Conservation (phyloP, 2,797 vertebrate genomes). For the Chaetophractus vellerosus region DNA sequence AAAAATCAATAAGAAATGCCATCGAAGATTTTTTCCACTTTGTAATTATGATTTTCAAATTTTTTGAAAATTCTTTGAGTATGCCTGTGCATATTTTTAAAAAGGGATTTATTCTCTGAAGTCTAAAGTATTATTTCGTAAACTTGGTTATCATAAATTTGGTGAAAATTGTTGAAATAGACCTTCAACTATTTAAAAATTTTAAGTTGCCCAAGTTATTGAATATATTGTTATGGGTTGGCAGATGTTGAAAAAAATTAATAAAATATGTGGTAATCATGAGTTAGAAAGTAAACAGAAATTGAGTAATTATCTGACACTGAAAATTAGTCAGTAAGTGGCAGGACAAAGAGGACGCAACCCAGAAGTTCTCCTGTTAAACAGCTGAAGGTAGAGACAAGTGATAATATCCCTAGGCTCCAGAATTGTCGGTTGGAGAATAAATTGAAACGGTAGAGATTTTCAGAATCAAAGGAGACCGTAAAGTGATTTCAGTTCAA, state of each 20-base stretch:
- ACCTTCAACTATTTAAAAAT: not conserved
- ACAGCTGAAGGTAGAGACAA: not conserved
- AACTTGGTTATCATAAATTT: not conserved
- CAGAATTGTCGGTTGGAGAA: not conserved
- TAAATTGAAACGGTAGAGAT: not conserved
- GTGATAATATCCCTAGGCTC: not conserved
- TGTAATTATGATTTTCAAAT: not conserved
- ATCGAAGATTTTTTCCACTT: not conserved
- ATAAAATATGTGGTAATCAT: not conserved
- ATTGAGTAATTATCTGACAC: not conserved
- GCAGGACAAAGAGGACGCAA: not conserved
- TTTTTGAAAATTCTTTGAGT: rapidly evolving
- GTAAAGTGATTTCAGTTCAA: not conserved
- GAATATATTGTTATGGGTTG: not conserved
- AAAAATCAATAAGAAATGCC: not conserved
- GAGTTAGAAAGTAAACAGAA: not conserved
- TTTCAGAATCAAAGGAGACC: too few species aligned
- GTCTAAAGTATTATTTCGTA: not conserved
- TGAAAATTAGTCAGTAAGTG: not conserved
- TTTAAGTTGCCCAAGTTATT: not conserved
- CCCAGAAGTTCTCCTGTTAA: not conserved
- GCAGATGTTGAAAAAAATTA: not conserved
- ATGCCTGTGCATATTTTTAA: rapidly evolving
- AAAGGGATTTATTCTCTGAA: not conserved
- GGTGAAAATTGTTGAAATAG: not conserved